phyloP scores from a whole-genome alignment of 2,113 vertebrate genomes.

The Charina bottae region DNA sequence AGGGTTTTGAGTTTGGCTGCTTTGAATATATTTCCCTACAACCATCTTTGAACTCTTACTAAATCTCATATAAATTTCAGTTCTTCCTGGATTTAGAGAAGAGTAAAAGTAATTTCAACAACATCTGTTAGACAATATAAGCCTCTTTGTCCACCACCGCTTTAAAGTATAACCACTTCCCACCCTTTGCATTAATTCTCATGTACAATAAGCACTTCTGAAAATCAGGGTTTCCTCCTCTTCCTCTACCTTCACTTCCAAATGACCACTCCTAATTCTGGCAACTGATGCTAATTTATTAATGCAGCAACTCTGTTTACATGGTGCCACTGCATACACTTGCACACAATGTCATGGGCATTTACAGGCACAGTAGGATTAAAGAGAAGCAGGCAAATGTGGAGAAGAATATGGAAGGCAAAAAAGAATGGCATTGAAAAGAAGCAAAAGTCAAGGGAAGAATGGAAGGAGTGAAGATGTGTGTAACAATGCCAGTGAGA shows the following conservation, averaged over 20 bases:
- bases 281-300: background rate
- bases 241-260: background rate
- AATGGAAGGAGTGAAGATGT: background rate
- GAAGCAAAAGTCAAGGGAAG: background rate
- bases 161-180: background rate
- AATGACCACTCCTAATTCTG: background rate
- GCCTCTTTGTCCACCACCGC: slow-evolving; percentile 49
- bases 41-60: slow-evolving; percentile 32
- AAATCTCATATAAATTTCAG: slow-evolving; percentile 51
- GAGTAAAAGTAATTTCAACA: slow-evolving; percentile 40
- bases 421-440: background rate
- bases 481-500: background rate
- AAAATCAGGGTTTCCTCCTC: background rate
- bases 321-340: background rate
- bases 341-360: background rate
- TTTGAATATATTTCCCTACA: slow-evolving; percentile 27
- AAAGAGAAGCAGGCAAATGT: background rate
- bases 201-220: background rate
- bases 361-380: background rate
- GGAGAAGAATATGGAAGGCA: background rate
- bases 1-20: slow-evolving; percentile 14
- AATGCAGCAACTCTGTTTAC: too few relatives aligned
- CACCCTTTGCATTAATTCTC: background rate
- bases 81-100: slow-evolving; percentile 57
- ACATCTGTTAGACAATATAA: slow-evolving; percentile 36